phyloP scores from a whole-genome alignment of 1,140 invertebrate genomes.

The Temnothorax curvispinosus region DNA sequence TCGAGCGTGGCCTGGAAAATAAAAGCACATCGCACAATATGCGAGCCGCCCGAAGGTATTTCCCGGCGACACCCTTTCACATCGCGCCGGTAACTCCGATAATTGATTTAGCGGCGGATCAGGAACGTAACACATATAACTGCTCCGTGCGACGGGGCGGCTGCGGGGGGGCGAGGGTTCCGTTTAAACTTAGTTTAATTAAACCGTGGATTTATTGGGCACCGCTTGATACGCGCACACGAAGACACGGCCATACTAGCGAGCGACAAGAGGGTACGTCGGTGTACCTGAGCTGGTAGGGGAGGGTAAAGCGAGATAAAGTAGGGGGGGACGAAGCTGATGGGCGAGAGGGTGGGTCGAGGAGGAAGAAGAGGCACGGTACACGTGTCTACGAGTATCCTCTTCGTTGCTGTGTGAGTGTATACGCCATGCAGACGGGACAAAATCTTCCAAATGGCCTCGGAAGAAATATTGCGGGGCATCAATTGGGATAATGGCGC shows the following conservation, averaged over 20 bases:
- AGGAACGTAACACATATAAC: conserved; percentile 81
- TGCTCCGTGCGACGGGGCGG: conserved; percentile 73
- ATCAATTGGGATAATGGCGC: conserved; percentile 75
- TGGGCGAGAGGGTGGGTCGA: not conserved
- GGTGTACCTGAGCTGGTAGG: conserved; percentile 10
- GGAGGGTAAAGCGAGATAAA: conserved; percentile 11
- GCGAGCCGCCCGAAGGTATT: conserved; percentile 40
- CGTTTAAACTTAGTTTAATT: conserved; percentile 85
- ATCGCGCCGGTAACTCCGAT: conserved; percentile 74
- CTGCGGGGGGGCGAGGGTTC: conserved; percentile 45
- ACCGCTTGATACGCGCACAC: conserved; percentile 74
- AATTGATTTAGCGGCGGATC: conserved; percentile 84
- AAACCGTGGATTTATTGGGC: conserved; percentile 83
- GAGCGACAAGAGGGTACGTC: conserved; percentile 60
- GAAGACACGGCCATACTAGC: conserved; percentile 49
- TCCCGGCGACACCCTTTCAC: conserved; percentile 41
- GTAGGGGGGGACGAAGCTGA: not conserved
- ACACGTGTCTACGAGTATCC: conserved; percentile 43
- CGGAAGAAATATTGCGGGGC: conserved; percentile 61
- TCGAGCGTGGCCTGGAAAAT: conserved; percentile 37
- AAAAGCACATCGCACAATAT: conserved; percentile 50
- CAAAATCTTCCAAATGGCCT: conserved; percentile 67
- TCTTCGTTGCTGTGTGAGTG: conserved; percentile 4
- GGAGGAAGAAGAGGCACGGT: conserved; percentile 1
- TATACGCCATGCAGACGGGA: conserved; percentile 10